phyloP scores from a whole-genome alignment of 2,888 invertebrate genomes.

The Mimachlamys varia region DNA sequence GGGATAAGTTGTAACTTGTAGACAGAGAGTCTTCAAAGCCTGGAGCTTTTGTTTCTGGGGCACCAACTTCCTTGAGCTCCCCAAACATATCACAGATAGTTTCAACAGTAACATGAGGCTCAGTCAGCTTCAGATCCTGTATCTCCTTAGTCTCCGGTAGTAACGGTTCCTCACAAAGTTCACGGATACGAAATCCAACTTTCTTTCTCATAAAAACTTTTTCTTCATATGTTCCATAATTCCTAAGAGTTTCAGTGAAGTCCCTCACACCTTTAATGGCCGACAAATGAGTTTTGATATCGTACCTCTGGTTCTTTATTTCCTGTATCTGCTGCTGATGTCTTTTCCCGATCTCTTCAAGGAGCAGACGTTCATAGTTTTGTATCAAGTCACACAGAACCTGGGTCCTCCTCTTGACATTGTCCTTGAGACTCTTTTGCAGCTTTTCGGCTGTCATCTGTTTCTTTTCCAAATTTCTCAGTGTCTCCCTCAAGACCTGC shows the following conservation, averaged over 20 bases:
- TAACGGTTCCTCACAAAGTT: conserved; percentile 71
- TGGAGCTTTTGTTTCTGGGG: conserved; percentile 12
- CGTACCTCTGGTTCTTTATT: conserved; percentile 61
- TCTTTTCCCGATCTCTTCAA: conserved; percentile 67
- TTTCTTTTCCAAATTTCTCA: conserved; percentile 61
- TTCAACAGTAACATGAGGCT: conserved; percentile 70
- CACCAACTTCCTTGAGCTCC: conserved; percentile 55
- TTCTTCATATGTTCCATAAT: conserved; percentile 74
- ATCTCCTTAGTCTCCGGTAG: conserved; percentile 56
- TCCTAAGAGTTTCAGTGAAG: conserved; percentile 72
- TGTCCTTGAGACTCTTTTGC: conserved; percentile 61
- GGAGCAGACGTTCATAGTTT: conserved; percentile 70
- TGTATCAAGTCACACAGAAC: conserved; percentile 68
- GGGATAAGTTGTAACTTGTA: conserved; percentile 32
- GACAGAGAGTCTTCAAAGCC: background rate
- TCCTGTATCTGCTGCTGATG: conserved; percentile 64
- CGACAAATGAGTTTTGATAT: conserved; percentile 66
- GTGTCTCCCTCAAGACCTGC: conserved; percentile 59
- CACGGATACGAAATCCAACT: conserved; percentile 70
- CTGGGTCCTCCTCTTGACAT: conserved; percentile 65
- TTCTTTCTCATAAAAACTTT: conserved; percentile 74
- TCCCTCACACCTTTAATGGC: conserved; percentile 71
- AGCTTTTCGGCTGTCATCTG: conserved; percentile 60
- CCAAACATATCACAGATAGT: conserved; percentile 75
- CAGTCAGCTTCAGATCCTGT: conserved; percentile 58